phyloP scores from a whole-genome alignment of 2,113 vertebrate genomes.

The Isurus oxyrinchus region DNA sequence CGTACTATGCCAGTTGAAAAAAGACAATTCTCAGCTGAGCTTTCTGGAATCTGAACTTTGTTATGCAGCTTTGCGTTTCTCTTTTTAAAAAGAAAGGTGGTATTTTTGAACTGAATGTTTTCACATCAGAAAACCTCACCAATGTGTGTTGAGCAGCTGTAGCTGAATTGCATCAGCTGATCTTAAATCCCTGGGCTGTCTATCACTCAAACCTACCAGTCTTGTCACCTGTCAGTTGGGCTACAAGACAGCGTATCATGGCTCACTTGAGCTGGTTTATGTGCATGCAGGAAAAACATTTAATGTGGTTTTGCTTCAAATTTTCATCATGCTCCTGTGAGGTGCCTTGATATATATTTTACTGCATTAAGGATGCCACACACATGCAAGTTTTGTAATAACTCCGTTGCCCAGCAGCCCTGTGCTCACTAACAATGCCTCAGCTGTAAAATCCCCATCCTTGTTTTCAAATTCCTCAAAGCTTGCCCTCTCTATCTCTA shows the following conservation, averaged over 20 bases:
- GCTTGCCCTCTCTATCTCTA: no score
- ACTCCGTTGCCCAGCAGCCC: no score
- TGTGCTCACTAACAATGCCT: no score
- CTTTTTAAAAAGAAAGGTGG: neutral
- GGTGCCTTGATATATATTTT: no score
- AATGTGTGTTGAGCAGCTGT: neutral
- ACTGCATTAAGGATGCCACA: no score
- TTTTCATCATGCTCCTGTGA: neutral
- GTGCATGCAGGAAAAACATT: neutral
- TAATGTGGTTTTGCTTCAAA: neutral
- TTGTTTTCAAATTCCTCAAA: no score
- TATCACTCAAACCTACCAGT: neutral
- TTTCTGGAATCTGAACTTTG: neutral
- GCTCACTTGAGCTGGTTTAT: neutral
- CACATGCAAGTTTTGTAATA: no score
- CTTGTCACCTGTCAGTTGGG: neutral
- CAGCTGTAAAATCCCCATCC: no score
- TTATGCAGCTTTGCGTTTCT: neutral
- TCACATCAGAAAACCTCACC: neutral
- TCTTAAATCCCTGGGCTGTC: neutral
- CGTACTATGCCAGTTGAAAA: neutral
- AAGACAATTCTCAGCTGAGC: neutral
- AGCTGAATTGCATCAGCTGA: neutral
- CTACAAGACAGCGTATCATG: neutral
- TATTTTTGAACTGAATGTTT: neutral